phyloP scores from a whole-genome alignment of 2,888 invertebrate species.

The Copidosoma aretas region DNA sequence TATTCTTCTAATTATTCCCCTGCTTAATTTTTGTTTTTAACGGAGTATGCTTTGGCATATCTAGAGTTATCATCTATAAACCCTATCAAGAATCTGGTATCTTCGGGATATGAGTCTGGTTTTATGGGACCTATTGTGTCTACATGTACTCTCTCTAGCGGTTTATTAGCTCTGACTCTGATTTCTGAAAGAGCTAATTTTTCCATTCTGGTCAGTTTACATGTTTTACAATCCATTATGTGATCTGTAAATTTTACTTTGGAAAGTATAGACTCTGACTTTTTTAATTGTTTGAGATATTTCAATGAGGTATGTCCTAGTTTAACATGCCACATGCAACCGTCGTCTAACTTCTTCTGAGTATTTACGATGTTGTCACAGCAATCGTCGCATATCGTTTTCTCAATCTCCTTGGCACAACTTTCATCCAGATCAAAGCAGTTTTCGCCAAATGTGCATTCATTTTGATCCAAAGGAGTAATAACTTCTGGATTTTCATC shows the following conservation, averaged over 20 bases:
- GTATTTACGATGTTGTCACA: not conserved
- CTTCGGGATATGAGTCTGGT: not conserved
- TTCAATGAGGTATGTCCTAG: too few relatives aligned
- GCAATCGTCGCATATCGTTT: not conserved
- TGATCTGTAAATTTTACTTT: too few relatives aligned
- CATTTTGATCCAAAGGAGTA: not conserved
- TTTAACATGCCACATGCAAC: too few relatives aligned
- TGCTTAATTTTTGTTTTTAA: too few relatives aligned
- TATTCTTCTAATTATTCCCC: too few relatives aligned
- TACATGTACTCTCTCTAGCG: not conserved
- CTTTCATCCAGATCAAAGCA: not conserved
- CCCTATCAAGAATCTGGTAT: not conserved
- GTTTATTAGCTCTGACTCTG: not conserved
- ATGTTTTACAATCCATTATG: not conserved
- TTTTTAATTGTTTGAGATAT: too few relatives aligned
- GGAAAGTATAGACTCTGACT: too few relatives aligned
- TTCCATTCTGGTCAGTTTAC: not conserved
- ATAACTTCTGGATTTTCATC: not conserved
- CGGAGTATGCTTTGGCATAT: not conserved
- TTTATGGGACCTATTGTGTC: not conserved
- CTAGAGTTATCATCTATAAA: slow-evolving; percentile 5
- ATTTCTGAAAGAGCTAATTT: not conserved
- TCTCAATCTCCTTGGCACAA: not conserved
- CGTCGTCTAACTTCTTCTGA: too few relatives aligned
- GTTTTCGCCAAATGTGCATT: not conserved